Base-by-base conservation (phyloP, 2,797 vertebrate genomes). In the Trachops cirrhosus region DNA sequence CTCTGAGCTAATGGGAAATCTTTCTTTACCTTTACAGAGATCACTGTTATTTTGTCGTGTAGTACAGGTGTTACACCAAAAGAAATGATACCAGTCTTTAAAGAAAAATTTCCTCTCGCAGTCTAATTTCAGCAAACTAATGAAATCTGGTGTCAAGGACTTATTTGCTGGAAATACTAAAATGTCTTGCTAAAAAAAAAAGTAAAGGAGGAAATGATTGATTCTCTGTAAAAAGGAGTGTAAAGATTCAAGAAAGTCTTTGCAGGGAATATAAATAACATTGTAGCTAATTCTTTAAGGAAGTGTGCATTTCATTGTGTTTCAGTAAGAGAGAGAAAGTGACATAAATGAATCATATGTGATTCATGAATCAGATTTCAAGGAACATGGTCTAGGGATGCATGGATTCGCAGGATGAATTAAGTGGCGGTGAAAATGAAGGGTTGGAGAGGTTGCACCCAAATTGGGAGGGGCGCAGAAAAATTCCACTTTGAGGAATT, bases 401-500 rank as follows among this genome's bases (percentile, higher is more conserved):
- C 83, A 19, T 84, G 26, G 64, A 59, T 84, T 9, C 12, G 32
- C 22, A 24, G 50, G 29, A 39, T 85, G 19, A 94, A 44, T 91
- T 84, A 34, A 24, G 67, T 83, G 46, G 71, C 52, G n/a, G 6
- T 57, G 24, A 64, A 91, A 48, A 16, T 84, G 46, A 87, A 84
- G 50, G n/a, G 15, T 94, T 75, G 19, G 19, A n/a, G 62, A 85
- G 32, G 19, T 80, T 74, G 50, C 26, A 75, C 41, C 41, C 50
- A 80, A 87, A 80, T 70, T 75, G 18, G 87, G 86, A 87, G 39
- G 57, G 57, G 4, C n/a, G 83, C 5, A 26, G 52, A 80, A 62
- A 79, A 86, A 80, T 54, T 73, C 46, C 71, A 79, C 74, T 95
- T 92, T 48, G 44, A 93, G 32, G 32, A 79, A 54, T 95, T 93